Evolutionary conservation across 2,888 invertebrate genomes (phyloP).

Genomic region (Macrosiphum euphorbiae): DNA sequence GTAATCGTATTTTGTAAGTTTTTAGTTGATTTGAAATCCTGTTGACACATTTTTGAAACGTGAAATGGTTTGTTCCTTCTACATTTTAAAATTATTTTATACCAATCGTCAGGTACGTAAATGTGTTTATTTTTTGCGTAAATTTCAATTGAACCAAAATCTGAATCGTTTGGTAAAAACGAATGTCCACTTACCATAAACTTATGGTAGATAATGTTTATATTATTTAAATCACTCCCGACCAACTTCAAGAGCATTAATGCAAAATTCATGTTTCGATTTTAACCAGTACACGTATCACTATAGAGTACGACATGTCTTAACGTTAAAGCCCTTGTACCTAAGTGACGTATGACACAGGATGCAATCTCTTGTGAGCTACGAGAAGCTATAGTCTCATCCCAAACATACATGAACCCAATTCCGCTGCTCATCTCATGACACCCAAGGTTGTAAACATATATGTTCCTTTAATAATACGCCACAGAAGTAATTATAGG

Average conservation of each 20-base stretch:
- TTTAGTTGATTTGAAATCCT: constrained; percentile 13
- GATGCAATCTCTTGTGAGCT: not conserved
- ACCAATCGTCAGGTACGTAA: not conserved
- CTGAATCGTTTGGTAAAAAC: not conserved
- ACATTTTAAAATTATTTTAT: not conserved
- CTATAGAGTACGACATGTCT: not conserved
- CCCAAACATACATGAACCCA: not conserved
- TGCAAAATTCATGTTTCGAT: too few relatives aligned
- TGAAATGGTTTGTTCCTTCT: not conserved
- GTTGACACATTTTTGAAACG: not conserved
- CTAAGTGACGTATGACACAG: not conserved
- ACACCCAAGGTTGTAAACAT: not conserved
- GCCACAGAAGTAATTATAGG: not conserved
- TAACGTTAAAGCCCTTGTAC: not conserved
- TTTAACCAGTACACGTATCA: not conserved
- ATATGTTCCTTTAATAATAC: constrained; percentile 14
- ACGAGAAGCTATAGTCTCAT: constrained; percentile 7
- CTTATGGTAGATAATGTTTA: not conserved
- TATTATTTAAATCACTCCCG: not conserved
- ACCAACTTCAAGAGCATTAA: constrained; percentile 1
- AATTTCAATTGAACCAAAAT: not conserved
- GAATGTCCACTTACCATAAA: not conserved
- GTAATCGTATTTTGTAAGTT: not conserved
- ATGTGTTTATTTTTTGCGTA: not conserved
- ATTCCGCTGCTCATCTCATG: not conserved